Evolutionary conservation across 2,888 invertebrate genomes (phyloP), one percentile per base, ranked within the genome.

Genomic region (Eupithecia subumbrata): DNA sequence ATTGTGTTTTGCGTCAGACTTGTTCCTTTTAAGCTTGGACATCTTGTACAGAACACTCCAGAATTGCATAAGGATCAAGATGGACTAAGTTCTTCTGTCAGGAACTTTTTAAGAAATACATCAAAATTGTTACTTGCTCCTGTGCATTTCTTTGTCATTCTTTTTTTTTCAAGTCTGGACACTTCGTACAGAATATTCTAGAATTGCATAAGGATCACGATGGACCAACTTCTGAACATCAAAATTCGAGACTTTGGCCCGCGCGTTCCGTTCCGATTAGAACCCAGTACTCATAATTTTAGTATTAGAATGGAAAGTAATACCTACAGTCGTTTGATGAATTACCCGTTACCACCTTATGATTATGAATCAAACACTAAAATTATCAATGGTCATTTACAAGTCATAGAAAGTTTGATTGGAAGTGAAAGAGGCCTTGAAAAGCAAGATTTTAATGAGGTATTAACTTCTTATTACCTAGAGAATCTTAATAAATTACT

Each of bases 341-440:
- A 56, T 22, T 12, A 56, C 56, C 12, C 48, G n/a, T n/a, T 4
- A 56, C 11, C 4, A 22, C 4, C 22, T 22, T 22, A 56, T 22
- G 22, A 56, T 3, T 22, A 2, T 22, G 22, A 56, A 22, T 22
- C 22, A 12, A n/a, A n/a, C n/a, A 56, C 9, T 56, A 9, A 1
- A 56, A 22, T 22, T 11, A 56, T 56, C 56, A 56, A 56, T 22
- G 12, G 11, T 12, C 16, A 40, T 66, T 37, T 18, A 66, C 7
- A n/a, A 37, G 66, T n/a, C 12, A n/a, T 37, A 37, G 18, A 34
- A 66, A 66, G 66, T 40, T 66, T 66, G 66, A 66, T 40, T 40
- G 11, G 37, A 34, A 37, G 66, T 11, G 37, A 66, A 66, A 34
- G 66, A 40, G 9, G 37, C 64, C 37, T 64, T 11, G 34, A 66